Percentiles rank a stretch among this genome's conserved stretches.
phyloP scores from a whole-genome alignment of 2,888 invertebrate genomes.

The Cheilosia impressa region DNA sequence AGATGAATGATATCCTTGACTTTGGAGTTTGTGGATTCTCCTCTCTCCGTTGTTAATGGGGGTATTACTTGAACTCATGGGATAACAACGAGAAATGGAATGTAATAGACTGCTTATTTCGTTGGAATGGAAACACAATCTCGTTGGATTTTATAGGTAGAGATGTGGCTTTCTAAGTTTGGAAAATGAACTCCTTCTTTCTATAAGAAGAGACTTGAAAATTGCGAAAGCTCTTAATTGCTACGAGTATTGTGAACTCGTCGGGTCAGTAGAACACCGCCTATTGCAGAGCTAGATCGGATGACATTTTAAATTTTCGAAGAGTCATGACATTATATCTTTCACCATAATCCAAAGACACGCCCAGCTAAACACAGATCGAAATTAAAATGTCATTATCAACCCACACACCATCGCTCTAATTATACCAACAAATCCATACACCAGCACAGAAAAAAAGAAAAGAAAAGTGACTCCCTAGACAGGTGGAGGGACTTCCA shows the following conservation, averaged over 20 bases:
- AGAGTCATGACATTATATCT: conserved; percentile 9
- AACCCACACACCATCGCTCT: conserved; percentile 55
- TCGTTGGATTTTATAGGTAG: no score
- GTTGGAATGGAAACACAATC: no score
- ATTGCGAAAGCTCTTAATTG: conserved; percentile 1
- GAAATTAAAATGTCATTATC: conserved; percentile 58
- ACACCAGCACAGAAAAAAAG: background rate
- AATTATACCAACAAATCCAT: conserved; percentile 42
- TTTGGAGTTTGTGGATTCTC: background rate
- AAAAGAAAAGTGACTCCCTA: conserved; percentile 14
- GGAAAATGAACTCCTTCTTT: no score
- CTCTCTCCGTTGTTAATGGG: conserved; percentile 4
- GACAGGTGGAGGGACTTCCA: background rate
- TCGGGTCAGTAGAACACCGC: no score
- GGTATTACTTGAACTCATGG: no score
- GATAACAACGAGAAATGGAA: no score
- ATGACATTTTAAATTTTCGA: conserved; percentile 36
- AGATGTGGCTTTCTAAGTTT: no score
- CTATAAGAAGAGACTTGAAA: background rate
- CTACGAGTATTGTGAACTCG: no score
- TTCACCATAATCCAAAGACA: conserved; percentile 12
- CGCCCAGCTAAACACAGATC: conserved; percentile 19
- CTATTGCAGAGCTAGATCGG: no score
- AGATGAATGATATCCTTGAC: conserved; percentile 38
- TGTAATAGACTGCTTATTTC: no score